These are phyloP conservation scores for Eucera pruinosa DNA, from an alignment of 2,888 invertebrate genomes.

Conservation along the genomic window DNA sequence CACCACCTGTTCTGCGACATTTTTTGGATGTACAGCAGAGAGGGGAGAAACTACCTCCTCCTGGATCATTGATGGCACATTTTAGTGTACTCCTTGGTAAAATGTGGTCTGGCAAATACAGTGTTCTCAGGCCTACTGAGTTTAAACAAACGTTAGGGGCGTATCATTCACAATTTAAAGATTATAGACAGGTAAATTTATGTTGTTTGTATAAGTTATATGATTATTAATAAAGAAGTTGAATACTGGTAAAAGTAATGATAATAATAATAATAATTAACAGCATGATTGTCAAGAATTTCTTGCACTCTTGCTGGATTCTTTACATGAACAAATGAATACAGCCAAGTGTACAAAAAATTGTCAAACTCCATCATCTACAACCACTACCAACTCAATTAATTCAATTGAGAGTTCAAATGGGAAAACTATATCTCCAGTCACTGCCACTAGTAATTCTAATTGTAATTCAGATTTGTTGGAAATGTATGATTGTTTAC, in stretches of 20 bases:
- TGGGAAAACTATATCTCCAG: conserved; percentile 70
- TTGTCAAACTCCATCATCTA: conserved; percentile 75
- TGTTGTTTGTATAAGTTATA: not conserved
- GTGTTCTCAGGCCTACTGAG: conserved; percentile 85
- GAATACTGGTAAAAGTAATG: conserved; percentile 16
- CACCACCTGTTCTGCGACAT: conserved; percentile 85
- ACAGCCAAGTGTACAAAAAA: conserved; percentile 80
- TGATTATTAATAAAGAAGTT: conserved; percentile 6
- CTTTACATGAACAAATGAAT: conserved; percentile 87
- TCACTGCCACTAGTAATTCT: conserved; percentile 75
- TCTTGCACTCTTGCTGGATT: conserved; percentile 87
- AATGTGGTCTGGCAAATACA: conserved; percentile 87
- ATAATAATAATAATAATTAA: conserved; percentile 30
- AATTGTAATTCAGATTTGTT: conserved; percentile 74
- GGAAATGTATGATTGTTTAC: conserved; percentile 77
- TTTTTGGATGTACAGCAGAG: conserved; percentile 83
- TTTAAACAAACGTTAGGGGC: conserved; percentile 87
- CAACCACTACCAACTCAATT: conserved; percentile 79
- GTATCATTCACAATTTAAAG: conserved; percentile 87
- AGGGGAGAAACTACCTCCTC: conserved; percentile 78
- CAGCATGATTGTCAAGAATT: conserved; percentile 90
- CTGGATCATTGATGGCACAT: conserved; percentile 85
- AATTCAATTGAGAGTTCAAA: conserved; percentile 74
- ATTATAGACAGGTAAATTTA: conserved; percentile 86
- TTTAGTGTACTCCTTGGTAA: conserved; percentile 86